Evolutionary conservation across 2,888 invertebrate species (phyloP).

Genomic region (Tillus elongatus): DNA sequence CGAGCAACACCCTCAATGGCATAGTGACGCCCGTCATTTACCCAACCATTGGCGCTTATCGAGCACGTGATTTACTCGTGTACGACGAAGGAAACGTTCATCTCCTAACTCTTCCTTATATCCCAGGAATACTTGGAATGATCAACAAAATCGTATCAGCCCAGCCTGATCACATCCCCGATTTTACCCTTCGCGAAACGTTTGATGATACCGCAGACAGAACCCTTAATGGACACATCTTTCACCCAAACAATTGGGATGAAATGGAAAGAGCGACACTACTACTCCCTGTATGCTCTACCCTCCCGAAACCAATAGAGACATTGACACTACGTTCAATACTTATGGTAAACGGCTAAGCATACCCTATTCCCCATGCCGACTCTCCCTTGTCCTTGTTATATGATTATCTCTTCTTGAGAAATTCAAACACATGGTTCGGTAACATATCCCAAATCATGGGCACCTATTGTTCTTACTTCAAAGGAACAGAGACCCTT

Average conservation of each 20-base stretch:
- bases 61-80: background rate
- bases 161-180: constrained; percentile 3
- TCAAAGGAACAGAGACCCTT: constrained; percentile 4
- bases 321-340: constrained; percentile 9
- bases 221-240: constrained; percentile 7
- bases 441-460: constrained; percentile 9
- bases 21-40: no score
- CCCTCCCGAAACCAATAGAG: constrained; percentile 7
- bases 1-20: no score
- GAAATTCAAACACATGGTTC: constrained; percentile 6
- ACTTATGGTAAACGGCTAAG: constrained; percentile 7
- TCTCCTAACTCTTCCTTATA: background rate
- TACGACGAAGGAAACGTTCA: constrained; percentile 4
- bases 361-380: constrained; percentile 8
- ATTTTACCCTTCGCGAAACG: constrained; percentile 4
- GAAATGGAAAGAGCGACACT: constrained; percentile 8
- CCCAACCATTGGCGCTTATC: no score
- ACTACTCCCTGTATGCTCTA: constrained; percentile 7
- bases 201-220: constrained; percentile 6
- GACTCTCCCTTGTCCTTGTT: background rate
- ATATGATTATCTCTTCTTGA: constrained; percentile 4
- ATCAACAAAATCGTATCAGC: constrained; percentile 2
- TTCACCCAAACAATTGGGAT: constrained; percentile 5
- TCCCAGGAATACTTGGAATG: constrained; percentile 8
- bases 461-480: constrained; percentile 8